Percentiles rank a stretch among this genome's conserved stretches.
Conservation (phyloP, 1,140 invertebrate species). For the Ctenoplectra terminalis region DNA sequence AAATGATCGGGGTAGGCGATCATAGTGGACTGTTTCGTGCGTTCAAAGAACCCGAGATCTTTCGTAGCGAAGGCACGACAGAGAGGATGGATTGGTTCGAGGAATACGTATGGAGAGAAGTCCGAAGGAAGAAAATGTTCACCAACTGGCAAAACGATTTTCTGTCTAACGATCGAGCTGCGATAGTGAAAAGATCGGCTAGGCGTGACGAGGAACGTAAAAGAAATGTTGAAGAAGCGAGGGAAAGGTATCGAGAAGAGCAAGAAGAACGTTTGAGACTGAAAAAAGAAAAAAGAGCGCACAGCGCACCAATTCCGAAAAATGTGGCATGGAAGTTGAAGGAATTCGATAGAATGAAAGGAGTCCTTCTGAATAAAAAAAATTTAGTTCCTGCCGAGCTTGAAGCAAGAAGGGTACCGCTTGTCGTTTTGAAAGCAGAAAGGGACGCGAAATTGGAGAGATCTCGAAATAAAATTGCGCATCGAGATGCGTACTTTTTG, state of each 20-base stretch:
- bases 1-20: conserved; percentile 69
- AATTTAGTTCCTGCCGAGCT: conserved; percentile 77
- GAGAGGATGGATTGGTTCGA: conserved; percentile 75
- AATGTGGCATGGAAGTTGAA: conserved; percentile 73
- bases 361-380: conserved; percentile 78
- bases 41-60: conserved; percentile 55
- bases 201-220: conserved; percentile 65
- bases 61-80: conserved; percentile 14
- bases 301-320: conserved; percentile 72
- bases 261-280: conserved; percentile 64
- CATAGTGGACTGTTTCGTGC: conserved; percentile 64
- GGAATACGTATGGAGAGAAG: conserved; percentile 72
- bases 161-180: conserved; percentile 60
- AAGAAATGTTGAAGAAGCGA: conserved; percentile 64
- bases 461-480: conserved; percentile 45
- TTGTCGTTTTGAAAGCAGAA: conserved; percentile 77
- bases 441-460: conserved; percentile 75
- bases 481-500: conserved; percentile 53
- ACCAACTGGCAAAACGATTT: conserved; percentile 70
- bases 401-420: conserved; percentile 75
- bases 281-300: conserved; percentile 64
- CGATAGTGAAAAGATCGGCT: conserved; percentile 57
- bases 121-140: conserved; percentile 73
- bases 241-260: conserved; percentile 67
- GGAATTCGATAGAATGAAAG: conserved; percentile 78